These are phyloP conservation scores for Lydus trimaculatus DNA, from an alignment of 2,888 invertebrate genomes.

Conservation along the genomic window DNA sequence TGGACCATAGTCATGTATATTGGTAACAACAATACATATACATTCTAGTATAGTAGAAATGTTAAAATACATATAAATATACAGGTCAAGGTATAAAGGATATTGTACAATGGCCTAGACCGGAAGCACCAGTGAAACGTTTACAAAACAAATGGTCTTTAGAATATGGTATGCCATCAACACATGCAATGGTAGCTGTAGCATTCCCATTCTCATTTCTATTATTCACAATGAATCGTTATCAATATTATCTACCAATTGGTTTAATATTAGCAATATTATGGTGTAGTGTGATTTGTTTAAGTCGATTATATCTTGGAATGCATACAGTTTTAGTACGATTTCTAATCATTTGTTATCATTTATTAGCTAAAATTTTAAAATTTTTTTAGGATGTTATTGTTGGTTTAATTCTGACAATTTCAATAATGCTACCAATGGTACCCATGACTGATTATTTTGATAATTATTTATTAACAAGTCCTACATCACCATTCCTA, in stretches of 20 bases:
- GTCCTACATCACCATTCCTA: conserved; percentile 69
- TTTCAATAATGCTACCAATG: conserved; percentile 72
- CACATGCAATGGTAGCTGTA: conserved; percentile 91
- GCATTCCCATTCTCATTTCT: conserved; percentile 88
- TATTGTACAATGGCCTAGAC: conserved; percentile 85
- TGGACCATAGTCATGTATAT: conserved; percentile 87
- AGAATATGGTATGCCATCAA: conserved; percentile 96
- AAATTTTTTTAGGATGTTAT: conserved; percentile 77
- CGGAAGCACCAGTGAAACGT: conserved; percentile 82
- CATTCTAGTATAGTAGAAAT: conserved; percentile 6
- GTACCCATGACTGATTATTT: conserved; percentile 78
- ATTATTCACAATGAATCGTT: conserved; percentile 80
- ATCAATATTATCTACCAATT: conserved; percentile 72
- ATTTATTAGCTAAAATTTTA: background rate
- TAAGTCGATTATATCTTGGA: conserved; percentile 88
- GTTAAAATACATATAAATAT: conserved; percentile 26
- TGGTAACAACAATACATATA: conserved; percentile 63
- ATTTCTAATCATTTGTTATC: background rate
- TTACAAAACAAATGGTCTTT: conserved; percentile 88
- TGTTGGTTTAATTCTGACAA: conserved; percentile 76
- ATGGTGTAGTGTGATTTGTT: conserved; percentile 81
- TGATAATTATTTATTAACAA: conserved; percentile 76
- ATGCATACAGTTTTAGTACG: conserved; percentile 91
- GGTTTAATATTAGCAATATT: conserved; percentile 67
- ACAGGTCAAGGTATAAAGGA: conserved; percentile 89